phyloP scores from a whole-genome alignment of 2,888 invertebrate species.

The Falcaria lacertinaria region DNA sequence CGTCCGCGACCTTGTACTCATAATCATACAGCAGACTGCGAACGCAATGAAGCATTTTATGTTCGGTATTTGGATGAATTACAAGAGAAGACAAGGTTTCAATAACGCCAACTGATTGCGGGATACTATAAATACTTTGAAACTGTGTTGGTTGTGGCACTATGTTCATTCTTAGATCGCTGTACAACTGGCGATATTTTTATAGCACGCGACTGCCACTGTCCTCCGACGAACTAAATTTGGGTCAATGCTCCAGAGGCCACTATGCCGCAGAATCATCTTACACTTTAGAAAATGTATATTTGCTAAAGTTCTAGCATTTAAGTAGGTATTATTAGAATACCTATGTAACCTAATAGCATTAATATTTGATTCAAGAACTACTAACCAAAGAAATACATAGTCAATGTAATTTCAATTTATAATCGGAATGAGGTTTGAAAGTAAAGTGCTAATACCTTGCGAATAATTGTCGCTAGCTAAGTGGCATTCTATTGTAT shows the following conservation, averaged over 20 bases:
- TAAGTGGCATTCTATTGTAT: too few relatives aligned
- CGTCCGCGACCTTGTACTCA: neutral
- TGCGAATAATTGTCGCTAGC: neutral
- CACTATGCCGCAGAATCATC: conserved; percentile 27
- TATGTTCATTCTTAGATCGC: conserved; percentile 18
- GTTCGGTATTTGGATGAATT: neutral
- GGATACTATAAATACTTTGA: neutral
- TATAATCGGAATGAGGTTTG: neutral
- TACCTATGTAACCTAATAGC: too few relatives aligned
- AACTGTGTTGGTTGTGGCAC: conserved; percentile 1
- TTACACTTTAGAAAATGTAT: too few relatives aligned
- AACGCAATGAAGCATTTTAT: neutral
- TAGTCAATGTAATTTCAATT: neutral
- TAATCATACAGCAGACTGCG: neutral
- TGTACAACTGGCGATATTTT: conserved; percentile 48
- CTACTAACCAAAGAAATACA: neutral
- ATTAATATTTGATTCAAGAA: too few relatives aligned
- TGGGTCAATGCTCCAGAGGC: conserved; percentile 73
- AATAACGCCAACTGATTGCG: neutral
- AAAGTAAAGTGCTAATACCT: neutral
- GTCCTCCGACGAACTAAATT: conserved; percentile 46
- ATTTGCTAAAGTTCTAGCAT: too few relatives aligned
- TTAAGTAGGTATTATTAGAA: too few relatives aligned
- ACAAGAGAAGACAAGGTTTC: neutral
- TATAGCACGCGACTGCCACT: conserved; percentile 57